Percentiles rank a stretch among this genome's conserved stretches.
Conservation (phyloP, 2,113 vertebrate species). For the Hymenochirus boettgeri region DNA sequence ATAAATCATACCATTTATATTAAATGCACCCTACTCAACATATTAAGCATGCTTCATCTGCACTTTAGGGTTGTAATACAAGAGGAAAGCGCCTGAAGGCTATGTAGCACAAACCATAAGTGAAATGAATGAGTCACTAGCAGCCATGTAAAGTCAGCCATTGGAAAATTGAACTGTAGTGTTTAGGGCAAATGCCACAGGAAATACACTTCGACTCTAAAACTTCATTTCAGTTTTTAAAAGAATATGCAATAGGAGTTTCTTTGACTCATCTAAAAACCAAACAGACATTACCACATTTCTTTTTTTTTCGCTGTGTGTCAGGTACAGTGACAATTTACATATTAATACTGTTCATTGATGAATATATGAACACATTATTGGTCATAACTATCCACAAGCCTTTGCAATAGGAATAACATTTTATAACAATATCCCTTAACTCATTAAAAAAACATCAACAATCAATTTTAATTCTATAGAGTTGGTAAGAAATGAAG, state of each 20-base stretch:
- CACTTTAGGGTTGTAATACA: constrained; percentile 44
- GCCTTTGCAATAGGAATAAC: too few species aligned
- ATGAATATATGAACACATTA: too few species aligned
- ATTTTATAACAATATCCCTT: too few species aligned
- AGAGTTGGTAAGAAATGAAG: too few species aligned
- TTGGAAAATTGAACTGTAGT: constrained; percentile 33
- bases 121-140: constrained; percentile 38
- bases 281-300: too few species aligned
- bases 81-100: constrained; percentile 56
- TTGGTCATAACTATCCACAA: too few species aligned
- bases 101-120: constrained; percentile 41
- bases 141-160: constrained; percentile 39
- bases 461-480: too few species aligned
- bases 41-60: constrained; percentile 47
- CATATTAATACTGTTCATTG: too few species aligned
- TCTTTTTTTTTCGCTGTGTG: too few species aligned
- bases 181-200: constrained; percentile 16
- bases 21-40: constrained; percentile 55
- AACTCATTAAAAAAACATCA: too few species aligned
- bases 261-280: too few species aligned
- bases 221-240: background rate
- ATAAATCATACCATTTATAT: constrained; percentile 55
- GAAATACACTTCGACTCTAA: background rate
- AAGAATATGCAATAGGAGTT: background rate
- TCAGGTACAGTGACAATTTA: too few species aligned